Base-by-base conservation (phyloP, 2,797 vertebrate genomes). In the Helicolenus hilgendorfi region DNA sequence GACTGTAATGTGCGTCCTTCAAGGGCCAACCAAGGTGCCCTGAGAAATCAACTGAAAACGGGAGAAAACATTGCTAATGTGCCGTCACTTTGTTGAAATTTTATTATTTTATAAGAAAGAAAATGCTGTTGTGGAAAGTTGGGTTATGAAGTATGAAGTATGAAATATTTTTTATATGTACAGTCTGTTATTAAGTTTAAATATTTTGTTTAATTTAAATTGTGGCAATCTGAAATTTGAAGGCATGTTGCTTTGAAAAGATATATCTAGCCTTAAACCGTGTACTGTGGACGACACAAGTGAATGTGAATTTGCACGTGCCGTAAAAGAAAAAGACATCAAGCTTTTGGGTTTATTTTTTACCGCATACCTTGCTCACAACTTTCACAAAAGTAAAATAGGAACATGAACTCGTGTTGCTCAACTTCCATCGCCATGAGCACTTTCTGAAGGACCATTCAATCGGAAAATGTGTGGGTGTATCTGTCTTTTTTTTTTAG, bases 381-480 rank as follows among this genome's bases (percentile, higher is more conserved):
- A 92, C 77, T 93, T 94, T 95, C 53, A 87, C 73, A 88, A 85
- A 93, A 91, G 85, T 83, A 55, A 85, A 89, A 91, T 83, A 38
- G 11, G 81, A 93, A 91, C 86, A 72, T 53, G 67, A 94, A 89
- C 84, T 87, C 22, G 10, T 81, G 83, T 81, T 92, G 89, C 89
- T 94, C 84, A 85, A 91, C 93, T 87, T 92, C 90, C 91, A 88
- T 92, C 67, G 79, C 88, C 88, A 82, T 11, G 81, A 89, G 92
- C 91, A 77, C 89, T 96, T 93, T 96, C 93, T 96, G 83, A 96
- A 95, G 91, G 96, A 97, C 94, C 95, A 95, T 95, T 94, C 94
- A 87, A 79, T 95, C 65, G 89, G 96, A 97, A 97, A 97, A 96
- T 91, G 92, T 90, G 96, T 97, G 93, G 96, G 97, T 86, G 96